Base-by-base conservation (phyloP, 2,113 vertebrate genomes). In the Isurus oxyrinchus region DNA sequence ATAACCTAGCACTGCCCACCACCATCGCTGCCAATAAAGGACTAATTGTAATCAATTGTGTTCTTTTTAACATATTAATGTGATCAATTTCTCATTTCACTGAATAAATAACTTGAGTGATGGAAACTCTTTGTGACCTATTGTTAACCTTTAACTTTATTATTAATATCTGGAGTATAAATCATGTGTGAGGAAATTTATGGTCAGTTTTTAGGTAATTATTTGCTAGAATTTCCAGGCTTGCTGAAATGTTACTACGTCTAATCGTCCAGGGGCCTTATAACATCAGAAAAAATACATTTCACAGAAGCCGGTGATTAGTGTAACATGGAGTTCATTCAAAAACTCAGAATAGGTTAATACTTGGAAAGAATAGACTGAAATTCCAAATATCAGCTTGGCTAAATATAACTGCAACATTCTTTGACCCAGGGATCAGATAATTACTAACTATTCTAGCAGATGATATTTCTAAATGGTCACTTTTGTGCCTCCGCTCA, bases 31-130 rank as follows among this genome's bases (percentile, higher is more conserved):
- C 99, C 99, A 99, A 99, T 99, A 99, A 98, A 96, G 55, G 98
- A 97, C 98, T 99, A 99, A 99, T 99, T 99, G 99, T 98, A 99
- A 99, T 99, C 98, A 99, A 99, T 99, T 99, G 99, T 99, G 98
- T 98, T 98, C 98, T 98, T 98, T 98, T 99, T 98, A 98, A 98
- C 97, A 97, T 99, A 98, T 99, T 99, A 99, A 99, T 98, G 98
- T 99, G 99, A 99, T 99, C 99, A 99, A 99, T 99, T 99, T 99
- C 99, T 99, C 99, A 99, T 99, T 99, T 98, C 98, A 97, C 98
- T 98, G 98, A 99, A 99, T 99, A 99, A 99, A 99, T 99, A 99
- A 99, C 98, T 98, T 98, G 98, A 98, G 98, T 98, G 98, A 99
- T 98, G 98, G 98, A 98, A 98, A 97, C 98, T 97, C 97, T 97